Base-by-base conservation (phyloP, 2,797 vertebrate species). In the Champsocephalus gunnari region DNA sequence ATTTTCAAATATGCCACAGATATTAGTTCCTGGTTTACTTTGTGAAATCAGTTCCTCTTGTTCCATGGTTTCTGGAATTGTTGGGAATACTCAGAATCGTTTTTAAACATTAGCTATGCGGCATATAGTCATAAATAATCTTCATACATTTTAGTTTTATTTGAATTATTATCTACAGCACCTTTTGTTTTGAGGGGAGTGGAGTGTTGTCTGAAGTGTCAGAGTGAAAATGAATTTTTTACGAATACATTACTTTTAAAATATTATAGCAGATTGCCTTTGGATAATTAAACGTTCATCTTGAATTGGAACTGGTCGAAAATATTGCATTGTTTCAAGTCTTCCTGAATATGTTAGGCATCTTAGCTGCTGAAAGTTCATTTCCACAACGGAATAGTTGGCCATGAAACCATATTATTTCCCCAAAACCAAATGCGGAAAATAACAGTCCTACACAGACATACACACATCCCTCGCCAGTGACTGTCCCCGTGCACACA, bases 401-500 rank as follows among this genome's bases (percentile, higher is more conserved):
- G 54, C 51, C 24, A 10, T 6, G 28, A 59, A 34, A 51, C 3
- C 3, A 1, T 12, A 4, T 63, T 24, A 24, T 34, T 24, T 57
- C 54, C 34, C 57, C 24, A 19, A 32, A 83, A 66, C 41, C 17
- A 69, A 61, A 66, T 66, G 50, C 63, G 67, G 34, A 53, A 65
- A 75, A 47, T 28, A 11, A 53, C 5, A 0, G 12, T 43, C 17
- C 7, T 45, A 2, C 47, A 24, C 11, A 71, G 53, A 77, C 51
- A 19, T 34, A 73, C 19, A 71, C 69, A 60, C 28, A 17, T 64
- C 83, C 65, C 80, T 5, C 66, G 81, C 48, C 71, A 63, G 57
- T 16, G 63, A 73, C 50, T 17, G 66, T 81, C 82, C 79, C 79
- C 51, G 58, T 73, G 48, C 66, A 63, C 62, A 73, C 16, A 64